Conservation (phyloP, 2,113 vertebrate genomes). For the Elanoides forficatus region DNA sequence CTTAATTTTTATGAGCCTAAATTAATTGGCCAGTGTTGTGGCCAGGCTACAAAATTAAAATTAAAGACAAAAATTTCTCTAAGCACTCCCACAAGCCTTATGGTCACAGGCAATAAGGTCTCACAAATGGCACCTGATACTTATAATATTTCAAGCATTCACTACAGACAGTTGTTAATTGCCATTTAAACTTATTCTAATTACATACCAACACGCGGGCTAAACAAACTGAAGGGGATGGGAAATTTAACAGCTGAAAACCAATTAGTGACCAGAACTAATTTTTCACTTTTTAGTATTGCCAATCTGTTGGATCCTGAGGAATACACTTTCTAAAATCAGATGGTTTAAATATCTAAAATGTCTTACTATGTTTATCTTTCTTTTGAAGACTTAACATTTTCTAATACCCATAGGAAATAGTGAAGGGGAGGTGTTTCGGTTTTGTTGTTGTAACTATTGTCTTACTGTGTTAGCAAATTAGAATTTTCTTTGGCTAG, state of each 20-base stretch:
- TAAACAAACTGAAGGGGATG: neutral
- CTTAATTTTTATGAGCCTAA: conserved; percentile 30
- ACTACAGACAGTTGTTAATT: neutral
- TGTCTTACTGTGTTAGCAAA: neutral
- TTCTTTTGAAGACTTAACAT: neutral
- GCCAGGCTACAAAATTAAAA: conserved; percentile 10
- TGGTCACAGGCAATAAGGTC: neutral
- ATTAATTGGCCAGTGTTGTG: conserved; percentile 12
- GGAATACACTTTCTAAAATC: neutral
- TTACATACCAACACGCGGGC: neutral
- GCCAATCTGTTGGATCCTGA: neutral
- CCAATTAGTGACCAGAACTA: neutral
- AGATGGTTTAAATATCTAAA: neutral
- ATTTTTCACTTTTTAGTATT: neutral
- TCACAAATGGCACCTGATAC: neutral
- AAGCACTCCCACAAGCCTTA: neutral
- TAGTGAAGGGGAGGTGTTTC: neutral
- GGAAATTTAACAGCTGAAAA: neutral
- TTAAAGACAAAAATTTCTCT: conserved; percentile 7
- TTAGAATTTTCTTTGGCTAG: neutral
- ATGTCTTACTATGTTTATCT: neutral
- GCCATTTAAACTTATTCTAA: neutral
- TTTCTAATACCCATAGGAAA: neutral
- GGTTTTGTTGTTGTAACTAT: neutral
- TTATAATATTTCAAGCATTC: neutral